Base-by-base conservation (phyloP, 2,888 invertebrate genomes). In the Ectropis crepuscularia region DNA sequence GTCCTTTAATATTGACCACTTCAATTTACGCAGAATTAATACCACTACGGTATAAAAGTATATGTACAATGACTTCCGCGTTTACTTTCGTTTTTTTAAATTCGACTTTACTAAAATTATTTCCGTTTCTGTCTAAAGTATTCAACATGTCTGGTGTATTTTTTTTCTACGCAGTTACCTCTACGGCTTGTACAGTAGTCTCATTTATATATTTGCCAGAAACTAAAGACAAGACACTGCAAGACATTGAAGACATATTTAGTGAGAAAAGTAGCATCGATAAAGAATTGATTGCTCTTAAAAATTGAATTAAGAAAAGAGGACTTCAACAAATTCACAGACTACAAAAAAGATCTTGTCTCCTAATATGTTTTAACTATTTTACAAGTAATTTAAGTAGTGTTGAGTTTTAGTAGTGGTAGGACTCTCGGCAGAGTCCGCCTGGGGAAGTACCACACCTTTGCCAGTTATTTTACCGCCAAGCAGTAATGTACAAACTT, bases 1-100 rank as follows among this genome's bases (percentile, higher is more conserved):
- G 86, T 5, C 79, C 82, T 0, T 71, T 80, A 63, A 79, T 82
- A n/a, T 41, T 82, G 8, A 64, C 69, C 0, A 67, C 74, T 0
- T 71, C 76, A 0, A 71, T 80, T 43, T 65, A 68, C 41, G 78
- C 73, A 0, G 82, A 82, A 63, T 61, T 82, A 43, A 68, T 77
- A 8, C 76, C 80, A 0, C 57, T 77, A 10, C 65, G 69, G 28
- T 74, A 55, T 12, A 72, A 70, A 48, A 70, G 71, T 50, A 49
- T 64, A 0, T 71, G 75, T 50, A 64, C 51, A 7, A 69, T 72
- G 63, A 66, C 75, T 6, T 57, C 71, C 6, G 72, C 73, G 0
- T 11, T 78, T 6, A 48, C 50, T 10, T 71, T 64, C 41, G 67
- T 75, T 4, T 49, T 54, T n/a, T 48, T 67, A 0, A 48, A 63